These are phyloP conservation scores for Dynastes grantii DNA, from an alignment of 2,888 invertebrate species.

Conservation along the genomic window DNA sequence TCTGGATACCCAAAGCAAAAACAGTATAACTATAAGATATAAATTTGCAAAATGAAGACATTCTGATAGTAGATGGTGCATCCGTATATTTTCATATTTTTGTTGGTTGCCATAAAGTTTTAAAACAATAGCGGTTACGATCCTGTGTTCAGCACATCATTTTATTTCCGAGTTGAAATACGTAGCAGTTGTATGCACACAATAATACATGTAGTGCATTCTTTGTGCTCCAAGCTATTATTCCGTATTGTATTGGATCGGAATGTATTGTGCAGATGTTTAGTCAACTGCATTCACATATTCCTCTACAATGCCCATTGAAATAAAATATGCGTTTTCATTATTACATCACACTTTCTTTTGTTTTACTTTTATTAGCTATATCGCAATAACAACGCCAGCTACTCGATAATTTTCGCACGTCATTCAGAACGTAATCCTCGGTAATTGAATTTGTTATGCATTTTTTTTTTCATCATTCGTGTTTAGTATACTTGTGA, in stretches of 20 bases:
- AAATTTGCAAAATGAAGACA: too few relatives aligned
- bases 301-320: neutral
- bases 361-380: neutral
- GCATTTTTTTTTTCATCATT: too few relatives aligned
- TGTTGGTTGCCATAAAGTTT: too few relatives aligned
- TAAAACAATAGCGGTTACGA: neutral
- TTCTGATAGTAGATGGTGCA: too few relatives aligned
- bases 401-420: too few relatives aligned
- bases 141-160: neutral
- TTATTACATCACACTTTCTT: conserved; percentile 2
- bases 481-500: too few relatives aligned
- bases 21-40: too few relatives aligned
- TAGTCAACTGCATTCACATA: neutral
- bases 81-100: too few relatives aligned
- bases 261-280: conserved; percentile 5
- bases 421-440: too few relatives aligned
- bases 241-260: conserved; percentile 1
- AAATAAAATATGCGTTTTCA: neutral
- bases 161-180: neutral
- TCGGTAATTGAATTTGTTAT: too few relatives aligned
- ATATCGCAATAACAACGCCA: neutral
- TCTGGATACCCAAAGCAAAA: too few relatives aligned
- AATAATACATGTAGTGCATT: neutral
- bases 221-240: neutral
- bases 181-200: neutral